Base-by-base conservation (phyloP, 1,140 invertebrate genomes). In the Manduca sexta region DNA sequence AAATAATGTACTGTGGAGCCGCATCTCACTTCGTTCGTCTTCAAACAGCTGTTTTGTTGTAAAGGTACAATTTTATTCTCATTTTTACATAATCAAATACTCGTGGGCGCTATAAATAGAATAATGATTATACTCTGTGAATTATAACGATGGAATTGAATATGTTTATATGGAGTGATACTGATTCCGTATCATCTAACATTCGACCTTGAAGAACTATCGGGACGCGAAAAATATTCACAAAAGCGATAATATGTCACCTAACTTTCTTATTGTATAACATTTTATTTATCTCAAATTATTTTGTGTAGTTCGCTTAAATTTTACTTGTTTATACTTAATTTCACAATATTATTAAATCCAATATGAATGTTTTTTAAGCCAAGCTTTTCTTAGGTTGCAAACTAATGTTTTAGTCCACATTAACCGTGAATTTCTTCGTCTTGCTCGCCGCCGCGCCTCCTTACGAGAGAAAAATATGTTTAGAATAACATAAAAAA, bases 21-120 rank as follows among this genome's bases (percentile, higher is more conserved):
- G 41, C 45, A 33, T 58, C 45, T 17, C 50, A 46, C 43, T 47
- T 12, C 13, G 30, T 17, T 44, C 52, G 37, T 54, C 18, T 56
- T 50, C 37, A 43, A 58, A 56, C 71, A 79, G 64, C 75, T 76
- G 74, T 69, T 72, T 74, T 67, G 47, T 52, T 77, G 68, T 79
- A 79, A 76, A 76, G 73, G 75, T 79, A 70, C 51, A 18, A 30
- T 29, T 29, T n/a, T 42, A 35, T 35, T 12, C n/a, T 35, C n/a
- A 3, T 1, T 14, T 35, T 5, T 35, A 35, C n/a, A 12, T 12
- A 5, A n/a, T n/a, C n/a, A n/a, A n/a, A n/a, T n/a, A n/a, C n/a
- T n/a, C n/a, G n/a, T n/a, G n/a, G n/a, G n/a, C n/a, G n/a, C n/a
- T n/a, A n/a, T n/a, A n/a, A n/a, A n/a, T n/a, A n/a, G n/a, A n/a